Evolutionary conservation across 2,888 invertebrate species (phyloP), one percentile per base, ranked within the genome.

Genomic region (Aquatica leii): DNA sequence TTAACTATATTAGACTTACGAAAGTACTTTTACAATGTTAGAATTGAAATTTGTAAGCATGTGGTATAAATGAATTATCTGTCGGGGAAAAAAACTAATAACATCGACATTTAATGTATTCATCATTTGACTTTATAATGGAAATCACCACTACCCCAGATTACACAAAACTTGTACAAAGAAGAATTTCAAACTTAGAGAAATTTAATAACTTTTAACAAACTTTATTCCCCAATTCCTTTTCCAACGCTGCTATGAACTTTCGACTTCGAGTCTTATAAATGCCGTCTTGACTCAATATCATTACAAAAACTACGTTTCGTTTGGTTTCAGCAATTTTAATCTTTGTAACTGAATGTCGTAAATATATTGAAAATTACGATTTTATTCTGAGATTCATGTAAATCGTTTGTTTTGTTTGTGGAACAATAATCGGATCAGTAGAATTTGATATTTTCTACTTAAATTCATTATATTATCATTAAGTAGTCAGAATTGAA

Each of bases 151-250:
- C 46, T 46, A 18, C 18, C 46, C 46, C 17, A 46, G 17, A 46
- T 46, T 46, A 46, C 46, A 46, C 11, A 46, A 46, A 46, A 46
- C 46, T 46, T 46, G 18, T 46, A 46, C 46, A 46, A 46, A 20
- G 46, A 46, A 46, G 46, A 46, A 46, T 46, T 18, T 18, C 46
- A 4, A 46, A 46, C 46, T 46, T 46, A 20, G 9, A 20, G 21
- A 20, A 46, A 46, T 20, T 46, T 46, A 20, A 46, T 20, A 20
- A 46, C 18, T 20, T 46, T 46, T 46, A 18, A 18, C 11, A 37
- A 46, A 46, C 46, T 46, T 46, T 46, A 46, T 46, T 46, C 46
- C 18, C 46, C 18, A 46, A 46, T 46, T 46, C 46, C 46, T 46
- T 17, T 46, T 20, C 46, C 18, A 46, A 46, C 18, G 20, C 18